These are phyloP conservation scores for Mythimna lalbum DNA, from an alignment of 2,888 invertebrate species.

Conservation along the genomic window DNA sequence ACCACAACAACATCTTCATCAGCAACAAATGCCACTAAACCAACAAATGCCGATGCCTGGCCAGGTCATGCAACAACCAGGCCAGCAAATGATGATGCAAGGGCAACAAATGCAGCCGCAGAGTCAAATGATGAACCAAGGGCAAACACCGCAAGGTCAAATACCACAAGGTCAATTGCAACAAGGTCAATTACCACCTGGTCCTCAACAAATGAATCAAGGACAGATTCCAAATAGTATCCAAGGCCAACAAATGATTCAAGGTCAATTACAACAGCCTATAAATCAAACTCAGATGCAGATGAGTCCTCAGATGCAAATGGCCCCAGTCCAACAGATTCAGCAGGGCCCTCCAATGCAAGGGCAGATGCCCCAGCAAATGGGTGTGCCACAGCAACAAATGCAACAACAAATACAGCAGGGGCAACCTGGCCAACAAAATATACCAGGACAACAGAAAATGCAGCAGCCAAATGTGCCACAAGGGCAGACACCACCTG, in stretches of 20 bases:
- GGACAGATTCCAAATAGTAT: slow-evolving; percentile 57
- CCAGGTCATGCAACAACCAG: slow-evolving; percentile 69
- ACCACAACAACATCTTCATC: slow-evolving; percentile 60
- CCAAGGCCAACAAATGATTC: slow-evolving; percentile 67
- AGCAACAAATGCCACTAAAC: slow-evolving; percentile 64
- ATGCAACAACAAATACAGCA: slow-evolving; percentile 62
- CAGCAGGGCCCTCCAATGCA: slow-evolving; percentile 63
- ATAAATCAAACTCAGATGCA: slow-evolving; percentile 63
- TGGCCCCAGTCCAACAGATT: slow-evolving; percentile 55
- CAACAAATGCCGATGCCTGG: slow-evolving; percentile 73
- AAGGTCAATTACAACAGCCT: slow-evolving; percentile 59
- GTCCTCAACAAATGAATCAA: slow-evolving; percentile 63
- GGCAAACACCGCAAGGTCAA: slow-evolving; percentile 71
- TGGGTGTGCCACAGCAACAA: slow-evolving; percentile 69
- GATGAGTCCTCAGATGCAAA: slow-evolving; percentile 61
- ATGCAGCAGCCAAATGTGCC: slow-evolving; percentile 71
- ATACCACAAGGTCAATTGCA: slow-evolving; percentile 52
- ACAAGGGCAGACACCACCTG: slow-evolving; percentile 67
- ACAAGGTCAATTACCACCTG: slow-evolving; percentile 54
- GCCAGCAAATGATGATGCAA: slow-evolving; percentile 77
- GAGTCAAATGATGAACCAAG: slow-evolving; percentile 72
- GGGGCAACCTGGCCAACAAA: slow-evolving; percentile 65
- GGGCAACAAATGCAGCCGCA: slow-evolving; percentile 72
- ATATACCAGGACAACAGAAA: slow-evolving; percentile 69
- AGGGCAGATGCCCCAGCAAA: slow-evolving; percentile 62